Percentiles rank a stretch among this genome's conserved stretches.
These are phyloP conservation scores for Tigriopus californicus DNA, from an alignment of 2,888 invertebrate species.

Conservation along the genomic window DNA sequence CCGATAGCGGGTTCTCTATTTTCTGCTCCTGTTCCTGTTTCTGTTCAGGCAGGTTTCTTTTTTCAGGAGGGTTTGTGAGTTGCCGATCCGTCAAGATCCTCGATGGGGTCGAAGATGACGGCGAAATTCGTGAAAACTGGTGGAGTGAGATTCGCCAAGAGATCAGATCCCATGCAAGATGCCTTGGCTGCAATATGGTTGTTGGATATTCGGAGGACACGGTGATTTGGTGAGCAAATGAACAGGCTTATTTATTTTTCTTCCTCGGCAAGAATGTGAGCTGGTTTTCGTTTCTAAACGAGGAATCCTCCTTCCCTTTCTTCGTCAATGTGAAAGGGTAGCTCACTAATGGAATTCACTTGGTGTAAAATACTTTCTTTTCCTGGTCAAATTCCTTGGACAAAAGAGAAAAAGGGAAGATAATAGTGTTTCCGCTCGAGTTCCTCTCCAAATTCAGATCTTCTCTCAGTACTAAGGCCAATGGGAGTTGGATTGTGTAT, in stretches of 20 bases:
- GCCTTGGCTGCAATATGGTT: conserved; percentile 81
- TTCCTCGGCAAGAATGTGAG: background rate
- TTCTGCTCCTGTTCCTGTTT: no score
- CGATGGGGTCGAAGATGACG: conserved; percentile 45
- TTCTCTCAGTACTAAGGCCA: no score
- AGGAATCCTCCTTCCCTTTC: background rate
- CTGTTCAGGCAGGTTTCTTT: background rate
- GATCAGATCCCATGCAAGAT: conserved; percentile 63
- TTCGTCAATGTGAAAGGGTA: background rate
- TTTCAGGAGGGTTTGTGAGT: conserved; percentile 54
- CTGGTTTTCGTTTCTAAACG: conserved; percentile 3
- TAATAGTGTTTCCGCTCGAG: no score
- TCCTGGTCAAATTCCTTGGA: no score
- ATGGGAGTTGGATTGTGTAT: no score
- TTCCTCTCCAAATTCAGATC: no score
- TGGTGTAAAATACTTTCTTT: no score
- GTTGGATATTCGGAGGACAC: conserved; percentile 82
- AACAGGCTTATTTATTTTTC: background rate
- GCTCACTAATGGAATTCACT: no score
- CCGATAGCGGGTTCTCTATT: conserved; percentile 13
- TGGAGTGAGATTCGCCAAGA: conserved; percentile 93
- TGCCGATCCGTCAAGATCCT: conserved; percentile 64
- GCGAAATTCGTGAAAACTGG: conserved; percentile 80
- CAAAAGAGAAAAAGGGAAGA: no score
- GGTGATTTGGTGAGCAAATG: conserved; percentile 55